These are phyloP conservation scores for Kobus ellipsiprymnus DNA, from an alignment of 2,113 vertebrate genomes.

Conservation along the genomic window DNA sequence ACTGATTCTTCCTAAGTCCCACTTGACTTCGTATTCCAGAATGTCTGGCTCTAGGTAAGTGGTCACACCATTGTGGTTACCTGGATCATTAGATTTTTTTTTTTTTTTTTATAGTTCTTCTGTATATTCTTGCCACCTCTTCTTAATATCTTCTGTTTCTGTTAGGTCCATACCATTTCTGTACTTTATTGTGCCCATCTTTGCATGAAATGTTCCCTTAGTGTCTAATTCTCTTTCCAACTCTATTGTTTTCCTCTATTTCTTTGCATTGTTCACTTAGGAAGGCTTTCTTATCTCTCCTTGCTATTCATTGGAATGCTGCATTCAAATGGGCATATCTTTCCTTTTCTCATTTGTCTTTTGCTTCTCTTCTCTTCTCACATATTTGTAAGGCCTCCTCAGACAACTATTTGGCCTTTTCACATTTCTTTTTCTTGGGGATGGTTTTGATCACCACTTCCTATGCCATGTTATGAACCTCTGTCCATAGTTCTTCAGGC, in stretches of 20 bases:
- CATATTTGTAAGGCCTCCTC: not conserved
- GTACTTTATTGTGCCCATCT: not conserved
- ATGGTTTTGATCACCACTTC: not conserved
- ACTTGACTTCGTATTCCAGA: not conserved
- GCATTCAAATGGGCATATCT: not conserved
- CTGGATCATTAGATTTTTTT: not conserved
- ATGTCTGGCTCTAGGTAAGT: not conserved
- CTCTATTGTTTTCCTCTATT: not conserved
- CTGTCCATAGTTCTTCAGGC: not conserved
- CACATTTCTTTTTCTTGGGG: not conserved
- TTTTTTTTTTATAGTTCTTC: not conserved
- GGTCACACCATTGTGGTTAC: not conserved
- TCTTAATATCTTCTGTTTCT: not conserved
- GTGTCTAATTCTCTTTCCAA: not conserved
- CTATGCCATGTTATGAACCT: not conserved
- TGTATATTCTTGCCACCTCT: not conserved
- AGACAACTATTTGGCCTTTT: not conserved
- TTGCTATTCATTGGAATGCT: not conserved
- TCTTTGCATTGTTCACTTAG: not conserved
- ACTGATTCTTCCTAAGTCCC: not conserved
- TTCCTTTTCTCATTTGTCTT: not conserved
- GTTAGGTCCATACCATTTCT: not conserved
- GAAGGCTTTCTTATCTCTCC: not conserved
- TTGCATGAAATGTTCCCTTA: not conserved
- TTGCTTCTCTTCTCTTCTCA: not conserved